Evolutionary conservation across 2,113 vertebrate genomes (phyloP), one percentile per base, ranked within the genome.

Genomic region (Empidonax alnorum): DNA sequence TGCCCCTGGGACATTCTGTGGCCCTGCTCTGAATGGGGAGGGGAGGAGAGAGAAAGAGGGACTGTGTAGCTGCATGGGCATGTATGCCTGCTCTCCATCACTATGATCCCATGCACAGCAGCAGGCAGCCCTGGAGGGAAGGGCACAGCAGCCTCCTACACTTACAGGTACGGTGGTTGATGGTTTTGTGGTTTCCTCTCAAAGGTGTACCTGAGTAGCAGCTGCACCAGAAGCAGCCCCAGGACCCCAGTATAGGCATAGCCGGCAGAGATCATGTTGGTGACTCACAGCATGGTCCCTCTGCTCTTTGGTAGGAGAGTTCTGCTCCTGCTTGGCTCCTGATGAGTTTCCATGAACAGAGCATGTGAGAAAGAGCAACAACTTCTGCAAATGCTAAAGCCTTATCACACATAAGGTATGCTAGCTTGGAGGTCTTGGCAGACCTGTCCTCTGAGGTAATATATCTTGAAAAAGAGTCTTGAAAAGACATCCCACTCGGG

Each of bases 81-180:
- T 4, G 8, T 31, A 41, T 21, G 30, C 19, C 27, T 16, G 7
- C 39, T 25, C n/a, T 49, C 39, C 6, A 7, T 27, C 50, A 18
- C 23, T 2, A 0, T 19, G 9, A 61, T 20, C 30, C 13, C 10
- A 3, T 8, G 16, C 63, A 72, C 30, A 30, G 42, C 33, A 69
- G 18, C 62, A 62, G 53, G 31, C 42, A 87, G 42, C 24, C 47
- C 31, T 12, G 27, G 20, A 52, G 30, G 5, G 25, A 10, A 49
- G 17, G 10, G 12, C 24, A 31, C 30, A 39, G 30, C 15, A 47
- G 39, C n/a, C 16, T 66, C 49, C 68, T 68, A 28, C 14, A 6
- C 15, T 11, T 39, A 10, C 2, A 23, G 1, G 0, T 31, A 6
- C 0, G 3, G 15, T 35, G 9, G 20, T 25, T 15, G 42, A 7